phyloP scores from a whole-genome alignment of 2,888 invertebrate species.

The Parasteatoda lunata region DNA sequence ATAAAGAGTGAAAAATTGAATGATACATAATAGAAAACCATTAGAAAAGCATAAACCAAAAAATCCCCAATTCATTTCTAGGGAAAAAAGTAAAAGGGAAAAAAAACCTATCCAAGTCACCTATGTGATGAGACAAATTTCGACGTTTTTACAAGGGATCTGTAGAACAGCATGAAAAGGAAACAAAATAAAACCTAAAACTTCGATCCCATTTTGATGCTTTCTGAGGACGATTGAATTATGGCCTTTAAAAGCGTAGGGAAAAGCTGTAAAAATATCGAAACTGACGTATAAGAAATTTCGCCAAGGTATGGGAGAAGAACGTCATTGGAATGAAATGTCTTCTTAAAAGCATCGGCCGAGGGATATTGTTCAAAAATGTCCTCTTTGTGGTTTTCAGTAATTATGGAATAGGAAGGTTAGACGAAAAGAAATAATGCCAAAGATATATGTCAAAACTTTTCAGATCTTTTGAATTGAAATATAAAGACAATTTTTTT shows the following conservation, averaged over 20 bases:
- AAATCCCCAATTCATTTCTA: background rate
- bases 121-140: constrained; percentile 5
- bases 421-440: background rate
- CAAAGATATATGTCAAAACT: background rate
- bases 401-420: background rate
- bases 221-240: constrained; percentile 50
- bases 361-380: background rate
- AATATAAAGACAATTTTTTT: too few relatives aligned
- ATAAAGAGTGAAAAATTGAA: constrained; percentile 5
- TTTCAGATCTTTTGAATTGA: too few relatives aligned
- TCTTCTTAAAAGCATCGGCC: background rate
- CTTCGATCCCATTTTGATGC: constrained; percentile 50
- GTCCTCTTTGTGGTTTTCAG: background rate
- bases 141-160: constrained; percentile 1
- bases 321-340: background rate
- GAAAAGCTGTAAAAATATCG: constrained; percentile 15
- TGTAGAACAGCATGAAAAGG: background rate
- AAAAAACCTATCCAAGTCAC: background rate
- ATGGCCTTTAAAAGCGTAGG: constrained; percentile 52
- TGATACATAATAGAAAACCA: background rate
- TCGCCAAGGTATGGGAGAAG: constrained; percentile 2
- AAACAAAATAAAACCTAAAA: constrained; percentile 27
- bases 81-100: background rate
- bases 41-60: background rate
- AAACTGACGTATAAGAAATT: constrained; percentile 5